Evolutionary conservation across 2,797 vertebrate species (phyloP), one percentile per base, ranked within the genome.

Genomic region (Chelmon rostratus): DNA sequence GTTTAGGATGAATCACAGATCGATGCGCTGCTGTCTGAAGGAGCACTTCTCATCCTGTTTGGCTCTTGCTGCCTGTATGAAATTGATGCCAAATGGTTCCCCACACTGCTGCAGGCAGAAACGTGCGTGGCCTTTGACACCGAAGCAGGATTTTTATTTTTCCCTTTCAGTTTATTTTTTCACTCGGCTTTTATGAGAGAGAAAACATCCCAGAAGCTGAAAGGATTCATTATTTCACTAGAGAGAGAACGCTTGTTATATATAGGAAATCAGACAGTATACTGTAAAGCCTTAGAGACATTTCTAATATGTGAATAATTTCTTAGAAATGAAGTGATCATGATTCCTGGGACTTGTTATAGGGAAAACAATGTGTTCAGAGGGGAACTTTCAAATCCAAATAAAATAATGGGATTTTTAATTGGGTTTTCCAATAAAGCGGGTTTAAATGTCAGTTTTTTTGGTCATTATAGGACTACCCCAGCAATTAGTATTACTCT

Each of bases 1-100:
- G 78, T 64, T 69, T 2, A 58, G 37, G 42, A 84, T 82, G 78
- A 86, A 69, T 84, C 73, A 82, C 57, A 2, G n/a, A 75, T 88
- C 59, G 16, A 82, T 85, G 23, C 8, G 1, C 25, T 57, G 40
- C 23, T 3, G 44, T 75, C 63, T 86, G 76, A 78, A 78, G 72
- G 74, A 65, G 50, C 77, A 49, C 44, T 18, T 67, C 65, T 85
- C 46, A 35, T 79, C 65, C 57, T 66, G 64, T 77, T 52, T 68
- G 52, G 54, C 75, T 85, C 42, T 38, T 49, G 16, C 59, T 86
- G 57, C 31, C 40, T 7, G 23, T 33, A 57, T 67, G 38, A 58
- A 76, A 65, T 0, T 21, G 63, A 57, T 70, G 66, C 73, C 68
- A 69, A 70, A 73, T n/a, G 68, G 23, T 70, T 79, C 23, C 66